Evolutionary conservation across 1,140 invertebrate genomes (phyloP).

Genomic region (Elysia chlorotica): DNA sequence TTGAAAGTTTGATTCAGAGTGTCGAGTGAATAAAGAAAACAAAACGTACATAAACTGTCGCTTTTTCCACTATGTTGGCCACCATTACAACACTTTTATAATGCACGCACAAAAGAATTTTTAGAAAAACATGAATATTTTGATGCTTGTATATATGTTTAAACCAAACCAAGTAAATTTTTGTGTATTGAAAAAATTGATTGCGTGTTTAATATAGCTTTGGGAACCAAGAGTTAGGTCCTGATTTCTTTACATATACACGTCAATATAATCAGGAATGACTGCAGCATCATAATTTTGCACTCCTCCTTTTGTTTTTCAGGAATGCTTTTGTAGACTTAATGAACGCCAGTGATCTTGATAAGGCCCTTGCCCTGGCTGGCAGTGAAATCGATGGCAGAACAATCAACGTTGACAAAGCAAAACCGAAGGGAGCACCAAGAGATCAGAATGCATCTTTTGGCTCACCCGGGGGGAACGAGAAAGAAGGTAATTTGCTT

Average conservation of each 20-base stretch:
- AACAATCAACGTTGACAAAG: neutral
- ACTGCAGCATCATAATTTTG: neutral
- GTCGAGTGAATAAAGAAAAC: too few relatives aligned
- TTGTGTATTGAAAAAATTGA: too few relatives aligned
- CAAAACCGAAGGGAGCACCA: neutral
- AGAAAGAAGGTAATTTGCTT: constrained; percentile 5
- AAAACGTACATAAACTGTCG: neutral
- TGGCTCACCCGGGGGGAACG: neutral
- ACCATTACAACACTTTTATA: neutral
- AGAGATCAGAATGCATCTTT: neutral
- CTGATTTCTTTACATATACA: neutral
- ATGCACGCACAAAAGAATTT: neutral
- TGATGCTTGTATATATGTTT: too few relatives aligned
- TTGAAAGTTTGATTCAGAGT: neutral
- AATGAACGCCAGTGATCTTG: neutral
- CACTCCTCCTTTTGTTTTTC: neutral
- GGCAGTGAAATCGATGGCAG: neutral
- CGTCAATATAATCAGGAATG: neutral
- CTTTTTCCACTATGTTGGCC: neutral
- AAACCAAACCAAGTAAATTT: too few relatives aligned
- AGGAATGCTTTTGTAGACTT: constrained; percentile 10
- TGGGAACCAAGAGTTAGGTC: too few relatives aligned
- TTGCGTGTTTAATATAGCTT: too few relatives aligned
- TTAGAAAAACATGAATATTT: neutral
- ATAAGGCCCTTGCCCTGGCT: constrained; percentile 2